These are phyloP conservation scores for Deroplatys truncata DNA, from an alignment of 2,888 invertebrate genomes.

Conservation along the genomic window DNA sequence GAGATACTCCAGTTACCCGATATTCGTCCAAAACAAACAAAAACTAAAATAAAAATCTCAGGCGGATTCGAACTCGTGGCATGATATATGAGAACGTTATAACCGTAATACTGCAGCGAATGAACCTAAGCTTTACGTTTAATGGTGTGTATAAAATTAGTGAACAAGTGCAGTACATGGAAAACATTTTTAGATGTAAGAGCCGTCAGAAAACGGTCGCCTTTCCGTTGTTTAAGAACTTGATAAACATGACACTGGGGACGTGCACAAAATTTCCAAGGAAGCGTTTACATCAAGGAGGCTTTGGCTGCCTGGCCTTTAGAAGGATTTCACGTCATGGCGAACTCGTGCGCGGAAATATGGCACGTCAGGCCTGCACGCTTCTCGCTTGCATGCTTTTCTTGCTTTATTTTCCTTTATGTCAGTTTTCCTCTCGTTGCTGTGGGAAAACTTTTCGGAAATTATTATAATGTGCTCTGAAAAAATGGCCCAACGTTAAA, in stretches of 20 bases:
- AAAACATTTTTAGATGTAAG: background rate
- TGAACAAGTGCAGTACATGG: background rate
- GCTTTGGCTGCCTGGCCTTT: background rate
- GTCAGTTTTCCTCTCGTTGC: background rate
- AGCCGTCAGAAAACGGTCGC: background rate
- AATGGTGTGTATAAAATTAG: background rate
- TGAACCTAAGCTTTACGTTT: background rate
- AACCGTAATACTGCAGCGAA: no score
- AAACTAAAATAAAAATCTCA: no score
- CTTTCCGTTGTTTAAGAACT: background rate
- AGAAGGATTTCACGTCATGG: background rate
- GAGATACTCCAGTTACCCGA: no score
- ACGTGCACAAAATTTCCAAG: background rate
- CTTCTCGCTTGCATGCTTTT: background rate
- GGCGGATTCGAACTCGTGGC: no score
- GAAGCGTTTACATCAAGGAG: background rate
- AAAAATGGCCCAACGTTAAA: background rate
- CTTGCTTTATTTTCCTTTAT: background rate
- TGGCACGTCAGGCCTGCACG: background rate
- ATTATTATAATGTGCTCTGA: background rate
- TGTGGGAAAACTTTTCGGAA: background rate
- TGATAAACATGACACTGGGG: background rate
- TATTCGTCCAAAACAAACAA: no score
- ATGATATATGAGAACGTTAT: no score
- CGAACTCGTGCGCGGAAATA: background rate